Evolutionary conservation across 2,113 vertebrate genomes (phyloP).

Genomic region (Pavo muticus): DNA sequence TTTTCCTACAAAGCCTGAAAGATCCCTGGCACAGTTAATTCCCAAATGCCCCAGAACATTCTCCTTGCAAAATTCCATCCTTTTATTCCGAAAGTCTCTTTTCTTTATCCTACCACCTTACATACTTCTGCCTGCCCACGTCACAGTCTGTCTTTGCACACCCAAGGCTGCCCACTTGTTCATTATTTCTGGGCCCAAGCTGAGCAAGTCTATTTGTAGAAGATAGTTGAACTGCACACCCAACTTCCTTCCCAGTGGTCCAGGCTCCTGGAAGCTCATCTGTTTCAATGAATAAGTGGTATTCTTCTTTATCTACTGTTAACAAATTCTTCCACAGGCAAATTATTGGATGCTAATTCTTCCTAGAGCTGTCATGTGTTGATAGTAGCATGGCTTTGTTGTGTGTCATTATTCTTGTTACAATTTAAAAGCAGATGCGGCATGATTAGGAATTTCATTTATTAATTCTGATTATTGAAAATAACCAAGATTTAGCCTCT

Average conservation of each 20-base stretch:
- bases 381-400: neutral
- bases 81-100: neutral
- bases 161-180: neutral
- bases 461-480: neutral
- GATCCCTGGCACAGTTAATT: neutral
- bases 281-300: neutral
- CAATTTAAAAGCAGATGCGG: neutral
- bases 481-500: neutral
- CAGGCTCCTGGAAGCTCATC: neutral
- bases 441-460: neutral
- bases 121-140: neutral
- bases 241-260: neutral
- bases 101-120: neutral
- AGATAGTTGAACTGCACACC: neutral
- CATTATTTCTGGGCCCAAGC: slow-evolving; percentile 9
- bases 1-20: neutral
- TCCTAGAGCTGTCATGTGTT: neutral
- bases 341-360: neutral
- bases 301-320: neutral
- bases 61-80: neutral
- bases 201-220: slow-evolving; percentile 13
- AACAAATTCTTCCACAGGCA: neutral
- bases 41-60: neutral
- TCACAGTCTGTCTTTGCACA: neutral
- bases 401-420: neutral